Evolutionary conservation across 2,888 invertebrate genomes (phyloP), one percentile per base, ranked within the genome.

Genomic region (Melieria crassipennis): DNA sequence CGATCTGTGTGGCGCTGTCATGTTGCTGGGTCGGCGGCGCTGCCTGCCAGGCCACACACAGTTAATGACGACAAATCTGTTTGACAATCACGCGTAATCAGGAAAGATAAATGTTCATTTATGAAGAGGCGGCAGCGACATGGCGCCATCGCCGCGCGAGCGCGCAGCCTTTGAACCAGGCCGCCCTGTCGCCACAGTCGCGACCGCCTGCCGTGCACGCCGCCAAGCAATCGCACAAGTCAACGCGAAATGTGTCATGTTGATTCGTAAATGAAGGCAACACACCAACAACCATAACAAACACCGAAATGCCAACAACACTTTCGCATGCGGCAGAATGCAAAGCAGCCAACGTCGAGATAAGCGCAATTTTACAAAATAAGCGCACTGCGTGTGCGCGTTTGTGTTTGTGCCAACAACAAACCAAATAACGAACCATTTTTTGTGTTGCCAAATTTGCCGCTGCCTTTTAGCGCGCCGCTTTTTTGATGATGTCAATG

Each of bases 71-170:
- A 60, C 57, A 58, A 67, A 73, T 70, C 70, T 69, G 57, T 69
- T 71, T 72, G 75, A 67, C 77, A 79, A 80, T 80, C 80, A 82
- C 75, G 76, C 76, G 79, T 81, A 83, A 81, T 83, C 83, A 82
- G 78, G 79, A 82, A 80, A 73, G 64, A 70, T 70, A 73, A 73
- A 81, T 83, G 82, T 78, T 77, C 81, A 83, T 78, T 81, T 79
- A 77, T 79, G 76, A 78, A 71, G 74, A 75, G 71, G 69, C 66
- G 73, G 65, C 64, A 73, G 73, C 65, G 45, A 42, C 52, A 67
- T 60, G 63, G 30, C 43, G 67, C 50, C 46, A 1, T 16, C 16
- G 16, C 16, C 0, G 42, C 16, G 3, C 9, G 4, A 30, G 11
- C 43, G 46, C 62, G 7, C n/a, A 10, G 4, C 7, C 16, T 16